Conservation (phyloP, 2,797 vertebrate genomes). For the Emydoidea blandingii region DNA sequence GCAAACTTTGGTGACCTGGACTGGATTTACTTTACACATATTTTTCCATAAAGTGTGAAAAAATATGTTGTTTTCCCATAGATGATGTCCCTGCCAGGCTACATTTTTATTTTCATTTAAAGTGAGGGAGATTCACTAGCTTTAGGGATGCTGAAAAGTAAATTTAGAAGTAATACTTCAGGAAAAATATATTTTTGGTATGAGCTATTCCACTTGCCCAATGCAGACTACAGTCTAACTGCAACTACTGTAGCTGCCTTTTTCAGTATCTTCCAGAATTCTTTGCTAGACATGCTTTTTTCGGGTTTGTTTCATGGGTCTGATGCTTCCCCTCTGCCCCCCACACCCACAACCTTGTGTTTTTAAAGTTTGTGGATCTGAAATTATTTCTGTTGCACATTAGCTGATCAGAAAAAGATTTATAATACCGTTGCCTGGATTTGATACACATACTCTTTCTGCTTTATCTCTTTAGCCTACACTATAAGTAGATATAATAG, state of each 20-base stretch:
- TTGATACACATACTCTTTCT: neutral
- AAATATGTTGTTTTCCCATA: slow-evolving; percentile 52
- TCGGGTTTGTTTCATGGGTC: neutral
- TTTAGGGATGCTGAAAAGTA: slow-evolving; percentile 45
- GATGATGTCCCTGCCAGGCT: slow-evolving; percentile 50
- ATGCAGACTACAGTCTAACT: neutral
- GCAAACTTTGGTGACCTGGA: slow-evolving; percentile 25
- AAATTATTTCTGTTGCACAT: neutral
- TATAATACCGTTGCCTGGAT: neutral
- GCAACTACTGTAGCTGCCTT: neutral
- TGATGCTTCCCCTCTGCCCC: neutral
- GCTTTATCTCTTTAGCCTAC: neutral
- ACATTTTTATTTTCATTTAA: slow-evolving; percentile 61
- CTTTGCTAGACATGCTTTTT: slow-evolving; percentile 2
- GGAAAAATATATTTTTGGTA: slow-evolving; percentile 29
- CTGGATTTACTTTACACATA: slow-evolving; percentile 30
- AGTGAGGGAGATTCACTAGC: slow-evolving; percentile 14
- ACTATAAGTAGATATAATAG: neutral
- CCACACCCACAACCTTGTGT: neutral
- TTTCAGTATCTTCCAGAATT: fast-evolving
- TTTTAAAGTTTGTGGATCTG: neutral
- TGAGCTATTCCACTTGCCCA: neutral
- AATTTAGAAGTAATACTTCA: slow-evolving; percentile 42
- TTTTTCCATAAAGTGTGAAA: slow-evolving; percentile 59
- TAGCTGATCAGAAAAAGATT: slow-evolving; percentile 13